Conservation (phyloP, 2,113 vertebrate genomes). For the Vulpes lagopus region DNA sequence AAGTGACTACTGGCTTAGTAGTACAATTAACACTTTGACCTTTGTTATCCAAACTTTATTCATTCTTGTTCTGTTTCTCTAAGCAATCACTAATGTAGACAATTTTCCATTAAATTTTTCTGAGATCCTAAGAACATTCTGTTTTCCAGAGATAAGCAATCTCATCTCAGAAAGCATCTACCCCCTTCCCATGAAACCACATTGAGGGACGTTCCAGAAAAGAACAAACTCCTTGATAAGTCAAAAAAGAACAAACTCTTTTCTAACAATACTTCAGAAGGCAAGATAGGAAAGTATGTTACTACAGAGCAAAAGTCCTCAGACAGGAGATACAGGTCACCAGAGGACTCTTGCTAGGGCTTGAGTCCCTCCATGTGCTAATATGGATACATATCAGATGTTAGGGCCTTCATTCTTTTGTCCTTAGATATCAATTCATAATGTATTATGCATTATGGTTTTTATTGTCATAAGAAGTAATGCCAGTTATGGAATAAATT, state of each 20-base stretch:
- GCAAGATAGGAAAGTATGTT: background rate
- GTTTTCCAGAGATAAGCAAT: constrained; percentile 24
- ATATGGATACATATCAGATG: background rate
- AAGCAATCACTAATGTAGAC: background rate
- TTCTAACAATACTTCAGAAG: constrained; percentile 18
- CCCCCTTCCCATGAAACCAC: background rate
- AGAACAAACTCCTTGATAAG: constrained; percentile 41
- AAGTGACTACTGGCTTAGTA: constrained; percentile 33
- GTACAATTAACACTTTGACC: constrained; percentile 29
- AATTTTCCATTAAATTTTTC: background rate
- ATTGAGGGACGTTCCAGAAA: constrained; percentile 35
- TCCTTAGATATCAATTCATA: background rate
- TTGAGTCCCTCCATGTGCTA: background rate
- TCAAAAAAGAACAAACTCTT: background rate
- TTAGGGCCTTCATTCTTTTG: background rate
- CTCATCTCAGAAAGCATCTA: constrained; percentile 24
- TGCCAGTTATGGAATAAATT: background rate
- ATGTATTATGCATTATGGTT: background rate
- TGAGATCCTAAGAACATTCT: constrained; percentile 48
- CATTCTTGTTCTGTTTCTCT: background rate
- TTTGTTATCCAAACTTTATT: background rate
- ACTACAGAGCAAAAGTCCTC: background rate
- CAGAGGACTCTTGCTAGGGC: background rate
- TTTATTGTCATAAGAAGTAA: constrained; percentile 8
- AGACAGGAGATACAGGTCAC: no score